Evolutionary conservation across 2,797 vertebrate genomes (phyloP).

Genomic region (Chloroceryle amazona): DNA sequence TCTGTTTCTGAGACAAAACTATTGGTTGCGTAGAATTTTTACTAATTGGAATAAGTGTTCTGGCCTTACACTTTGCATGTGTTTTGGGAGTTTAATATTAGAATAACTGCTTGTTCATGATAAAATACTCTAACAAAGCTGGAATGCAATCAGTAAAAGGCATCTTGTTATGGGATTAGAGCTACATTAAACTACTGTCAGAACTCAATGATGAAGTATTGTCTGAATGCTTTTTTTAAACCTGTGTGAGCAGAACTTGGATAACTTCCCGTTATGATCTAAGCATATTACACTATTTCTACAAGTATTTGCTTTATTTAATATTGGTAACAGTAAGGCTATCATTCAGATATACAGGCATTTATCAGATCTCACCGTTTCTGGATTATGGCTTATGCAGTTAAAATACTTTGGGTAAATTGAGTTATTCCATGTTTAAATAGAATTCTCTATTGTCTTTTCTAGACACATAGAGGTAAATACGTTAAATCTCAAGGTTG

Average conservation of each 20-base stretch:
- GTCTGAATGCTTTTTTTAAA: background rate
- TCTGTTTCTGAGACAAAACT: background rate
- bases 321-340: background rate
- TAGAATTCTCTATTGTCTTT: background rate
- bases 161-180: background rate
- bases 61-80: background rate
- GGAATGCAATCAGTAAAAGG: conserved; percentile 1
- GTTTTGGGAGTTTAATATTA: background rate
- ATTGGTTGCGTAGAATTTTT: background rate
- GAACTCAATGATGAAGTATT: background rate
- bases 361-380: background rate
- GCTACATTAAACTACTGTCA: background rate
- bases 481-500: background rate
- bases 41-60: background rate
- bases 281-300: background rate
- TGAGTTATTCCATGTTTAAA: background rate
- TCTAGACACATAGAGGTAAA: background rate
- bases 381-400: background rate
- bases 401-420: background rate
- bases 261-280: background rate
- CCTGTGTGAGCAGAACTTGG: background rate
- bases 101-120: background rate
- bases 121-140: background rate
- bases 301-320: background rate
- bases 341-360: background rate